phyloP scores from a whole-genome alignment of 2,113 vertebrate species.

The Cricetomys ansorgei region DNA sequence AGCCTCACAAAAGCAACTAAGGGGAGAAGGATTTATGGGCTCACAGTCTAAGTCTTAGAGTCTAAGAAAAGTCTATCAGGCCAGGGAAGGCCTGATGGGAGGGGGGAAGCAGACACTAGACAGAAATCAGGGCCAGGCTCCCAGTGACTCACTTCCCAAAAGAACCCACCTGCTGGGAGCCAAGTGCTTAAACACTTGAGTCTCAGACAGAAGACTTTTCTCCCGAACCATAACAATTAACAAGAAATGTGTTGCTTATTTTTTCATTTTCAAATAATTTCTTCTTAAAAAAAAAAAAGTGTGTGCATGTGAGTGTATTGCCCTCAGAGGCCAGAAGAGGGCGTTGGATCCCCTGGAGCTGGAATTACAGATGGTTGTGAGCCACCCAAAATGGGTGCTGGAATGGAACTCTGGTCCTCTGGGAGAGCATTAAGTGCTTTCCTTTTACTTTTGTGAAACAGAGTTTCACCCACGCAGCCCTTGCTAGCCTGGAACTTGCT shows the following conservation, averaged over 20 bases:
- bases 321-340: neutral
- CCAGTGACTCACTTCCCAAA: neutral
- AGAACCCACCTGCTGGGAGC: neutral
- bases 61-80: accelerated
- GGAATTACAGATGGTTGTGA: neutral
- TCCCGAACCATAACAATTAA: neutral
- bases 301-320: neutral
- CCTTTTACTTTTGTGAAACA: neutral
- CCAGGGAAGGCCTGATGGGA: too few relatives aligned
- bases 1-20: neutral
- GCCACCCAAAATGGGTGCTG: neutral
- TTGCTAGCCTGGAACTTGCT: neutral
- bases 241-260: neutral
- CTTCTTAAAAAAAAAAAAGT: neutral
- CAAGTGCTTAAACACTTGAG: neutral
- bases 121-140: neutral
- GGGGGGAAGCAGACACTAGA: neutral
- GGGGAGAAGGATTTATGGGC: neutral
- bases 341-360: neutral
- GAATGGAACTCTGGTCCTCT: neutral
- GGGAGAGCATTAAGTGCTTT: neutral
- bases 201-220: neutral
- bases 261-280: too few relatives aligned
- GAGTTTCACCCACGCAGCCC: neutral
- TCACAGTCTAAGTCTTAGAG: neutral